A percentile compares a stretch with the other conserved stretches of the same genome.
phyloP scores from a whole-genome alignment of 2,888 invertebrate genomes.

The Tenthredo livida region DNA sequence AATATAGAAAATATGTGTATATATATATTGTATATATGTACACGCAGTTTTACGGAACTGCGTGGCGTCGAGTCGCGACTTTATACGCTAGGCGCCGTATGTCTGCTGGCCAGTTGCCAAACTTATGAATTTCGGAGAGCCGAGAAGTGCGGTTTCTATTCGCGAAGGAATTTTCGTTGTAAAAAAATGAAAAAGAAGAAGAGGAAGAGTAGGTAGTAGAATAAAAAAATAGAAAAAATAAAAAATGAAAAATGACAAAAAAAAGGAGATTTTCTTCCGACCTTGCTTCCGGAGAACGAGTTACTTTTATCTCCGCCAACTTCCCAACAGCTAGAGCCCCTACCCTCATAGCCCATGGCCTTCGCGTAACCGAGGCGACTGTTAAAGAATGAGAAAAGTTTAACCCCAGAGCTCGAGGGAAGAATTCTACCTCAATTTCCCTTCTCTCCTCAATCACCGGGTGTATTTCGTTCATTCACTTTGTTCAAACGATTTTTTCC shows the following conservation, averaged over 20 bases:
- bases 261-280: background rate
- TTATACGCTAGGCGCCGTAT: slow-evolving; percentile 25
- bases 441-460: background rate
- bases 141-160: slow-evolving; percentile 21
- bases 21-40: no score
- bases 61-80: slow-evolving; percentile 40
- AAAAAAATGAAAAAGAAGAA: background rate
- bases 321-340: background rate
- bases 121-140: slow-evolving; percentile 46
- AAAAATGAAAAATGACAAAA: no score
- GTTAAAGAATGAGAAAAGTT: slow-evolving; percentile 32
- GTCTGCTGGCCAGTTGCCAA: slow-evolving; percentile 49
- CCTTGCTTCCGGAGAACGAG: slow-evolving; percentile 10
- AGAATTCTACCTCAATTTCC: background rate
- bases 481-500: slow-evolving; percentile 2
- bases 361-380: background rate
- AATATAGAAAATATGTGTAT: background rate
- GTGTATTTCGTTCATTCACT: background rate
- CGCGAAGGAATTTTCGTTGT: slow-evolving; percentile 37
- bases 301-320: slow-evolving; percentile 13
- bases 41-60: slow-evolving; percentile 3
- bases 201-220: background rate
- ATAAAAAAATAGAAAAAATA: background rate
- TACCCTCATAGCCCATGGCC: background rate
- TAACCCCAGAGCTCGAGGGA: background rate